phyloP scores from a whole-genome alignment of 2,113 vertebrate genomes.

The Muscicapa adusta region DNA sequence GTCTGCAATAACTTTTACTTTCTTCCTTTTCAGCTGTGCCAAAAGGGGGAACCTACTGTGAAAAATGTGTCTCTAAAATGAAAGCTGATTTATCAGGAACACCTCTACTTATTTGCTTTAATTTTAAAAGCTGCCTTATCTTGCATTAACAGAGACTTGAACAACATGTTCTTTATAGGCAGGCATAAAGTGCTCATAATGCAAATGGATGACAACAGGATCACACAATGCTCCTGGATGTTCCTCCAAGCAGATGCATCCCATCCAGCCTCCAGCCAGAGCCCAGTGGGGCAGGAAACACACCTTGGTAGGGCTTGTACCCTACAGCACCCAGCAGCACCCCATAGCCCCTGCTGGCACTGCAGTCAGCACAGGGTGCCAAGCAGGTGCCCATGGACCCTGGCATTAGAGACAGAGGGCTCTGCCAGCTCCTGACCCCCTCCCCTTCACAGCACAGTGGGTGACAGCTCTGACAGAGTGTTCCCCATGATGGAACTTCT shows the following conservation, averaged over 20 bases:
- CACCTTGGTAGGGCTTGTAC: neutral
- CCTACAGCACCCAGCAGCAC: rapidly evolving
- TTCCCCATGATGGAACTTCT: rapidly evolving
- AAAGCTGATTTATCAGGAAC: neutral
- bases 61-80: neutral
- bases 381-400: no score
- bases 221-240: rapidly evolving
- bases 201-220: neutral
- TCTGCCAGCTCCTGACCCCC: neutral
- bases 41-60: neutral
- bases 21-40: neutral
- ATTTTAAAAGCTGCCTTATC: neutral
- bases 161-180: neutral
- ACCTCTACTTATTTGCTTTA: neutral
- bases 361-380: neutral
- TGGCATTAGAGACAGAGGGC: rapidly evolving
- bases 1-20: neutral
- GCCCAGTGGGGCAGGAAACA: rapidly evolving
- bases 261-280: neutral
- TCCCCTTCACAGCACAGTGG: neutral
- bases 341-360: neutral
- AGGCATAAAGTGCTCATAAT: neutral
- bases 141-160: neutral
- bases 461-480: rapidly evolving
- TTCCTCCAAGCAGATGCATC: neutral